Conservation (phyloP, 2,113 vertebrate species). For the Agelaius tricolor region DNA sequence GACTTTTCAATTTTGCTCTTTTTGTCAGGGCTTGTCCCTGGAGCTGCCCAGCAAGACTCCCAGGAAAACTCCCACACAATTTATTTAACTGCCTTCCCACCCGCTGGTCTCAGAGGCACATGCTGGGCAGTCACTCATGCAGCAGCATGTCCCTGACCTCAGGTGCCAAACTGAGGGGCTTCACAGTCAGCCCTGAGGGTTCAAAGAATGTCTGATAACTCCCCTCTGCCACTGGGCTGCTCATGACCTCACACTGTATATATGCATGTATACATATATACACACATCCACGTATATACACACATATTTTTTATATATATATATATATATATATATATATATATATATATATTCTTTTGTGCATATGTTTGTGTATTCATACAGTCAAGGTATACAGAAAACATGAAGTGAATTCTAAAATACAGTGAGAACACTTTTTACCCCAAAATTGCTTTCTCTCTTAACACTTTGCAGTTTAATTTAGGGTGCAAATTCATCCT, state of each 20-base stretch:
- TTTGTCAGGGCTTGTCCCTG: neutral
- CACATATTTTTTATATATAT: fast-evolving
- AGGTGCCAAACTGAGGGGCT: neutral
- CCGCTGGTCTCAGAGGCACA: neutral
- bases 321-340: neutral
- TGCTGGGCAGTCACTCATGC: neutral
- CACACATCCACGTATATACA: fast-evolving
- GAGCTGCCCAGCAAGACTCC: neutral
- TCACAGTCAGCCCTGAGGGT: neutral
- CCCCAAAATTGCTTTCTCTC: neutral
- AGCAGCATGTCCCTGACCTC: neutral
- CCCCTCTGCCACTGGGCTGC: neutral
- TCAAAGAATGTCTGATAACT: neutral
- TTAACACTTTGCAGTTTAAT: neutral
- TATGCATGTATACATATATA: fast-evolving
- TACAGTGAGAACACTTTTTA: neutral
- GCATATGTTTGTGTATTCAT: neutral
- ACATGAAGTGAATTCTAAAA: neutral
- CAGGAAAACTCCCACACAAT: neutral
- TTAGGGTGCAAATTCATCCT: slow-evolving; percentile 7
- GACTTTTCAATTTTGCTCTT: neutral
- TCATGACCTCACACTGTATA: neutral
- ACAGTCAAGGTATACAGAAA: neutral
- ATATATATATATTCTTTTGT: neutral
- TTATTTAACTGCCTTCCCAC: neutral